phyloP scores from a whole-genome alignment of 92 coral and sea anemone genomes.

The Actinostola sp. region DNA sequence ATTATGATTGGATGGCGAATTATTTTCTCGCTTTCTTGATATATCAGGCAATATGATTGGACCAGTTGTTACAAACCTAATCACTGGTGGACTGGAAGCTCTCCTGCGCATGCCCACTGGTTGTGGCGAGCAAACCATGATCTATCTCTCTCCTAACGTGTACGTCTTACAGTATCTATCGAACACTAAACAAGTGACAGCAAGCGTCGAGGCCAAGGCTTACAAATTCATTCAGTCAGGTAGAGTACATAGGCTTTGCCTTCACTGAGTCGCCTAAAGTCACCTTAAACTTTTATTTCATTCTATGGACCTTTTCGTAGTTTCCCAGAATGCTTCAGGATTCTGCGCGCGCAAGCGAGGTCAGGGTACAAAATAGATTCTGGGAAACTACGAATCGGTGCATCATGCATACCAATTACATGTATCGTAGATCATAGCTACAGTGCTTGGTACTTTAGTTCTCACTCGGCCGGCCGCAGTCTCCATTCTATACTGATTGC shows the following conservation, averaged over 20 bases:
- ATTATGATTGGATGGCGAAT: background rate
- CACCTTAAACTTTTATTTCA: too few species aligned
- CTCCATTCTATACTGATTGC: too few species aligned
- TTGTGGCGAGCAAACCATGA: slow-evolving; percentile 98
- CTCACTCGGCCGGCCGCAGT: too few species aligned
- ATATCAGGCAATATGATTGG: slow-evolving; percentile 90
- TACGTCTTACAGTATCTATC: slow-evolving; percentile 83
- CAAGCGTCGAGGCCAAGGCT: slow-evolving; percentile 76
- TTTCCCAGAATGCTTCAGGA: too few species aligned
- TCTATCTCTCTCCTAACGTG: slow-evolving; percentile 86
- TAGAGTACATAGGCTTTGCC: background rate
- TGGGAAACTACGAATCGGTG: too few species aligned
- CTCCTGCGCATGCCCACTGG: slow-evolving; percentile 92
- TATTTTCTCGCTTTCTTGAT: background rate
- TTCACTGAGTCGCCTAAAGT: background rate
- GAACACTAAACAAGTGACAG: slow-evolving; percentile 87
- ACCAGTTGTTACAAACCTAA: slow-evolving; percentile 88
- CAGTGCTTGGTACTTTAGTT: background rate
- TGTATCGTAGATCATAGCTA: too few species aligned
- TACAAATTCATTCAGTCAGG: slow-evolving; percentile 88
- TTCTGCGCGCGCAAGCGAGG: too few species aligned
- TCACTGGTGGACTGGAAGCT: slow-evolving; percentile 85
- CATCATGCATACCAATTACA: too few species aligned
- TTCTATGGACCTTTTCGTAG: too few species aligned
- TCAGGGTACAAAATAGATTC: too few species aligned